phyloP scores from a whole-genome alignment of 1,140 invertebrate species.

The Sycobia sp. region DNA sequence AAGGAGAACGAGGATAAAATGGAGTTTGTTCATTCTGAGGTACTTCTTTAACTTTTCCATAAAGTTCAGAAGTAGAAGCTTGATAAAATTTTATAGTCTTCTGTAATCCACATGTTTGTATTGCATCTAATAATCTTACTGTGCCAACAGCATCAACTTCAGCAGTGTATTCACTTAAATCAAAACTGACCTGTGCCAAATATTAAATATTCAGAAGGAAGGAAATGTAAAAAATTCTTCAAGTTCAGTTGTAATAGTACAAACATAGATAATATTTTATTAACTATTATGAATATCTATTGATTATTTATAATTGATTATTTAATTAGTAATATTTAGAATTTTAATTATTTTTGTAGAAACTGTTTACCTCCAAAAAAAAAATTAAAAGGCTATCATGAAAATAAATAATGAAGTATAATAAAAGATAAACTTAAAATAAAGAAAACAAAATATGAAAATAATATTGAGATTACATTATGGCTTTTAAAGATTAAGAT shows the following conservation, averaged over 20 bases:
- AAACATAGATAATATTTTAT: too few species aligned
- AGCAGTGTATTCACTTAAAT: conserved; percentile 98
- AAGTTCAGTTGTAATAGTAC: too few species aligned
- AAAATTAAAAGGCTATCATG: too few species aligned
- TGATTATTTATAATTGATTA: too few species aligned
- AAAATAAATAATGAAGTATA: neutral
- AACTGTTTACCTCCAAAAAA: too few species aligned
- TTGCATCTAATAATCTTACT: conserved; percentile 91
- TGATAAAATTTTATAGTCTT: conserved; percentile 93
- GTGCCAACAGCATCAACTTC: conserved; percentile 99
- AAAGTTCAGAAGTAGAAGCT: conserved; percentile 97
- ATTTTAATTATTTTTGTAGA: too few species aligned
- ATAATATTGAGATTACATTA: too few species aligned
- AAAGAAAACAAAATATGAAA: conserved; percentile 3
- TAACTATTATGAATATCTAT: too few species aligned
- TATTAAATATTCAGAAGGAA: conserved; percentile 19
- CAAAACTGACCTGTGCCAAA: conserved; percentile 81
- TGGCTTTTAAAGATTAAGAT: conserved; percentile 23
- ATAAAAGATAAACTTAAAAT: neutral
- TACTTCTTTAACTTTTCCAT: conserved; percentile 95
- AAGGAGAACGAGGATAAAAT: conserved; percentile 99
- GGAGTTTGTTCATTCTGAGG: conserved; percentile 98
- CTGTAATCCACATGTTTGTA: conserved; percentile 88
- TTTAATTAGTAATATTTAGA: too few species aligned
- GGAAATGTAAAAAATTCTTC: conserved; percentile 22